Base-by-base conservation (phyloP, 1,140 invertebrate species). In the Ptiloglossa arizonensis region DNA sequence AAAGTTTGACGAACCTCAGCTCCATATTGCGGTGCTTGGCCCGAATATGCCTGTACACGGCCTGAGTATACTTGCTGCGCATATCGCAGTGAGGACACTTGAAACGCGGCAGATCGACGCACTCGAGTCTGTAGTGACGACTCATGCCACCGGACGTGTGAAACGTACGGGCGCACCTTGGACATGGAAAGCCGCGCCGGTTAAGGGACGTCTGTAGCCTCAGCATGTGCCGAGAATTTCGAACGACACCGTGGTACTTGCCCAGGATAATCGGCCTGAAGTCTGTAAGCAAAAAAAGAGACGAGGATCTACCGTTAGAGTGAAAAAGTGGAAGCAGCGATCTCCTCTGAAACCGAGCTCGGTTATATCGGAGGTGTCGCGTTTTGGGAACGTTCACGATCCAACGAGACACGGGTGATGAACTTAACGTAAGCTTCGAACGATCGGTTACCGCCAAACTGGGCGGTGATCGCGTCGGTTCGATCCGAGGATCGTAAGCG, bases 261-360 rank as follows among this genome's bases (percentile, higher is more conserved):
- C 81, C 83, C 44, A 89, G 41, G 15, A 87, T 50, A 46, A 88
- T 70, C 50, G 81, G 87, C 27, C 79, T 76, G 48, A 86, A 89
- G 8, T 87, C 89, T 90, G 88, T 27, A 89, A 90, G 35, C 88
- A 90, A 44, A 88, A 84, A 78, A 83, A 87, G 8, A 86, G 57
- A 70, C 41, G 57, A 72, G 2, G 46, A 71, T 80, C 59, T 50
- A 46, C 56, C 24, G 44, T 68, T 78, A 82, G 70, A 82, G 41
- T 32, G 50, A 32, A 24, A 4, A 35, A 48, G 27, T 46, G 41
- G 13, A 57, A 59, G 27, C 24, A 17, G n/a, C 24, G 35, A 59
- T 63, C 41, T 69, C 52, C 22, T 60, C 59, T 50, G 60, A 32
- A 38, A 57, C 41, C 41, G 41, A 41, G 41, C 11, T 2, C 41